Percentiles rank a stretch among this genome's conserved stretches.
Evolutionary conservation across 2,797 vertebrate genomes (phyloP).

Genomic region (Xyrichtys novacula): DNA sequence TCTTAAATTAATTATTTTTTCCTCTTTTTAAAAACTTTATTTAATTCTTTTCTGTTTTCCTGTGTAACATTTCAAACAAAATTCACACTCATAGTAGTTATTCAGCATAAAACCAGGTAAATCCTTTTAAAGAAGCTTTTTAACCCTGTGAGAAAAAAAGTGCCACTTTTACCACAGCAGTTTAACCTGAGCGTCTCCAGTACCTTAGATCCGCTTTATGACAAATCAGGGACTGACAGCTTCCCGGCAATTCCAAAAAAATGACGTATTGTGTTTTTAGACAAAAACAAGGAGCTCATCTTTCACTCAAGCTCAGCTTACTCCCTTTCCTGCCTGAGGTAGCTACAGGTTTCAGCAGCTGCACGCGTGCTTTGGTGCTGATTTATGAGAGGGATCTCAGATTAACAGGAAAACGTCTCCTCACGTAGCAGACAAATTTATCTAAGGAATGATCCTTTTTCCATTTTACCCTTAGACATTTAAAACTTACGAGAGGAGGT

Average conservation of each 20-base stretch:
- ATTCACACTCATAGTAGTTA: neutral
- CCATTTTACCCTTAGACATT: too few relatives aligned
- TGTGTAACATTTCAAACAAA: too few relatives aligned
- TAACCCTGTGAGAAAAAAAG: too few relatives aligned
- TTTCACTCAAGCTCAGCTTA: constrained; percentile 16
- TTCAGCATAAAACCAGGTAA: neutral
- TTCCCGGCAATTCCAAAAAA: neutral
- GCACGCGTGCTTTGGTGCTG: neutral
- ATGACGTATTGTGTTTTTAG: neutral
- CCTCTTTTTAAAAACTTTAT: too few relatives aligned
- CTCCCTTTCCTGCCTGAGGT: neutral
- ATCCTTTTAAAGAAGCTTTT: neutral
- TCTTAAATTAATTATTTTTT: too few relatives aligned
- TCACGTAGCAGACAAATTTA: neutral
- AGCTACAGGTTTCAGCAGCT: neutral
- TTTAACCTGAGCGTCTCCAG: neutral
- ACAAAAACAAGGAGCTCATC: constrained; percentile 39
- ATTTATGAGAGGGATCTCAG: constrained; percentile 8
- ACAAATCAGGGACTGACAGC: neutral
- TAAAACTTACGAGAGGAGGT: too few relatives aligned
- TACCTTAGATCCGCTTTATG: constrained; percentile 3
- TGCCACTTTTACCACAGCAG: neutral
- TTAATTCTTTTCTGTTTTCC: too few relatives aligned
- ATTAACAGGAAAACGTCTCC: neutral
- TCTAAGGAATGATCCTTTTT: constrained; percentile 13